These are phyloP conservation scores for Apaloderma vittatum DNA, from an alignment of 2,113 vertebrate genomes.

Conservation along the genomic window DNA sequence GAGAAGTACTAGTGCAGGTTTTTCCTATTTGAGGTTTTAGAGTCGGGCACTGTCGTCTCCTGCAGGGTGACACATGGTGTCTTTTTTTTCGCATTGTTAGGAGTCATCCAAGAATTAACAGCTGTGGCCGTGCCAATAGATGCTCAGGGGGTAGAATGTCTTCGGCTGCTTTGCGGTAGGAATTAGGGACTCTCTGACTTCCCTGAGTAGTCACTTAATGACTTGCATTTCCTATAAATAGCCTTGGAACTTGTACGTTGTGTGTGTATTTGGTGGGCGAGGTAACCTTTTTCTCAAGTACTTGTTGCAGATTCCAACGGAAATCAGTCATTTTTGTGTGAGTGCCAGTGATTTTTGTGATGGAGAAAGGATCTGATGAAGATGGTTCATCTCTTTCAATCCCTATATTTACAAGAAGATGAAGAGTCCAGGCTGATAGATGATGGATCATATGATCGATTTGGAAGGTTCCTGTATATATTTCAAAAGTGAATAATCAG, in stretches of 20 bases:
- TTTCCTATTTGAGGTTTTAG: neutral
- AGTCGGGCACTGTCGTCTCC: neutral
- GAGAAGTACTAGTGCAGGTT: neutral
- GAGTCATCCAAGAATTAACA: neutral
- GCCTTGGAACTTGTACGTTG: neutral
- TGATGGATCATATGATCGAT: conserved; percentile 1
- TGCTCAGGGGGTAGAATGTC: neutral
- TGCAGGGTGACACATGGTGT: fast-evolving
- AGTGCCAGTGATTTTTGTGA: neutral
- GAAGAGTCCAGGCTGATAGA: conserved; percentile 6
- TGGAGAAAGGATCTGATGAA: conserved; percentile 15
- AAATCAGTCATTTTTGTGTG: neutral
- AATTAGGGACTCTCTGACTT: neutral
- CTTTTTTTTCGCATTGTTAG: neutral
- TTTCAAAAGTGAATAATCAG: conserved; percentile 11
- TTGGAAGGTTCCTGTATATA: neutral
- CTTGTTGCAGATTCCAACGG: neutral
- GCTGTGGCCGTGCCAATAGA: neutral
- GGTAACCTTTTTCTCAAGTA: neutral
- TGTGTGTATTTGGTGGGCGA: neutral
- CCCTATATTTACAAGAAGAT: conserved; percentile 19
- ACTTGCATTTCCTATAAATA: neutral
- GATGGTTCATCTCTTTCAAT: conserved; percentile 14
- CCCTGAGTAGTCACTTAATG: neutral
- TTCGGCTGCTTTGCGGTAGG: neutral